Base-by-base conservation (phyloP, 64 coral and sea anemone genomes). In the Stylophora pistillata region DNA sequence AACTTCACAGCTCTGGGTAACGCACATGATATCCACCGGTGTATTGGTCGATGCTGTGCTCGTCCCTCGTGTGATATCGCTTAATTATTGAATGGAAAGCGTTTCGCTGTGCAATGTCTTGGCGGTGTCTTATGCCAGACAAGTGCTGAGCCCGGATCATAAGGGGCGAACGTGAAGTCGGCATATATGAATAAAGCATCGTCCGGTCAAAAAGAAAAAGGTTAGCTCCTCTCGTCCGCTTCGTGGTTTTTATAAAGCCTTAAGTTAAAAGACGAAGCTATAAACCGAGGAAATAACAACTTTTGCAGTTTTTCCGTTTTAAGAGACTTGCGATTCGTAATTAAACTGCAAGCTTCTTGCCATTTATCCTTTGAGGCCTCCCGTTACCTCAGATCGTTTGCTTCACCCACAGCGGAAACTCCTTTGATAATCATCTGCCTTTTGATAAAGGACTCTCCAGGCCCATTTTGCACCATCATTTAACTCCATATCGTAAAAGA, bases 121-220 rank as follows among this genome's bases (percentile, higher is more conserved):
- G 96, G 95, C 88, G 96, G 96, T 30, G 84, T 98, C 56, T 75
- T 92, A 62, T 98, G 96, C 71, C 93, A 95, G 58, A 90, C 93
- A 21, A 83, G 72, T 16, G 82, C 93, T 28, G 87, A 95, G 26
- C 93, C 94, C 34, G 96, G 84, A 13, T 54, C 74, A 25, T 34
- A 81, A 9, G 91, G 88, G 26, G 81, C 84, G 34, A 95, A 95
- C 53, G 93, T 94, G 0, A 89, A 90, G 65, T 76, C 95, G 28
- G 96, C 96, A 4, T 98, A 95, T 33, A 98, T 98, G 96, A 90
- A 98, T 52, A 87, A 93, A 60, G 73, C 79, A 32, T 70, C 77
- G 18, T 74, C 73, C 27, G 87, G 75, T 41, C 57, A 66, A n/a
- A 95, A 93, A 32, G 96, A 98, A 79, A 98, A 82, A 91, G 96